Conservation (phyloP, 2,113 vertebrate species). For the Reinhardtius hippoglossoides region DNA sequence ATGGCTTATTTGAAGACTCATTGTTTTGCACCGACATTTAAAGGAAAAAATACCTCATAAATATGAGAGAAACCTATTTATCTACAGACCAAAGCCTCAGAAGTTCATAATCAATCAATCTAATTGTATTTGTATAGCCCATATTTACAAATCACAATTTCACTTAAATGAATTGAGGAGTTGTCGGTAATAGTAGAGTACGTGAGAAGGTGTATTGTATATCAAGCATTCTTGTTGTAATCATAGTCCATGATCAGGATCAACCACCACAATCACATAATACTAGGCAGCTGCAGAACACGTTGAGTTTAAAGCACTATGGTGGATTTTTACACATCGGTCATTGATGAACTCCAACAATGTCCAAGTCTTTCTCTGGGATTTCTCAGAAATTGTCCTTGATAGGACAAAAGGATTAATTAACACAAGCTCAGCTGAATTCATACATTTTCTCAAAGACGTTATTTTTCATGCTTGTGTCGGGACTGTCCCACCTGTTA, state of each 20-base stretch:
- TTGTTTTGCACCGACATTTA: conserved; percentile 18
- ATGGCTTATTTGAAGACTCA: conserved; percentile 25
- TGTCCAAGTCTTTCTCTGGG: neutral
- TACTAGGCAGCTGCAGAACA: neutral
- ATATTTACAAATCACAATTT: no score
- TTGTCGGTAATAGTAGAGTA: no score
- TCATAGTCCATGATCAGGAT: no score
- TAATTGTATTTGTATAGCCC: no score
- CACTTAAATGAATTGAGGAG: no score
- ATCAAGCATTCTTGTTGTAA: no score
- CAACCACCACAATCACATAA: no score
- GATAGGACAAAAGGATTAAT: no score
- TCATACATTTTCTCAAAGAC: no score
- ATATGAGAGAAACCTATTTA: conserved; percentile 11
- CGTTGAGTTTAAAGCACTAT: neutral
- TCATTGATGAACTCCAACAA: conserved; percentile 16
- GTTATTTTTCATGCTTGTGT: neutral
- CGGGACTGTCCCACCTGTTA: conserved; percentile 71
- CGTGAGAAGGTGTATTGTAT: no score
- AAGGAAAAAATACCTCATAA: conserved; percentile 13
- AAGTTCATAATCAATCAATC: conserved; percentile 2
- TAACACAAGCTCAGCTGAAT: no score
- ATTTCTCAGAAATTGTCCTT: neutral
- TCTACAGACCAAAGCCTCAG: conserved; percentile 19
- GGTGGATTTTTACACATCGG: neutral